phyloP scores from a whole-genome alignment of 2,113 vertebrate genomes.

The Varanus salvator region DNA sequence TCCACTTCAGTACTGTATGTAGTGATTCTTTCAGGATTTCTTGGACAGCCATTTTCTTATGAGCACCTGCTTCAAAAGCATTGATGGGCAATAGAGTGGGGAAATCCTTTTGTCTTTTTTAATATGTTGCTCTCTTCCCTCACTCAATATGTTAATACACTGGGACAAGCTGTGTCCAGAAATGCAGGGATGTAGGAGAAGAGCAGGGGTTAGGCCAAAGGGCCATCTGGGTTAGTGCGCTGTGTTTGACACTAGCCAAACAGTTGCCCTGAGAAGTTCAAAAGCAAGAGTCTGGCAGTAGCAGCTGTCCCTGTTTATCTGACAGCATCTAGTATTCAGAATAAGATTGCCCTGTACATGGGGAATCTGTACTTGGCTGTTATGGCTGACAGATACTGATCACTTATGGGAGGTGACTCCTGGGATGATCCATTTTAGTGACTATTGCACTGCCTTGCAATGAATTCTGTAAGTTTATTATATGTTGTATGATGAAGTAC shows the following conservation, averaged over 20 bases:
- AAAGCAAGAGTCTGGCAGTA: neutral
- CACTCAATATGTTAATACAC: neutral
- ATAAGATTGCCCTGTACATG: neutral
- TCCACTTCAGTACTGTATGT: neutral
- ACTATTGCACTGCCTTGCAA: neutral
- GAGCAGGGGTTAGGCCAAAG: neutral
- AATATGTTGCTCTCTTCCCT: neutral
- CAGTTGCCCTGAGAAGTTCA: neutral
- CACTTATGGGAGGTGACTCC: neutral
- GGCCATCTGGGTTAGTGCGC: neutral
- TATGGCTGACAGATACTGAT: neutral
- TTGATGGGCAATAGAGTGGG: neutral
- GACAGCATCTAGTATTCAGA: neutral
- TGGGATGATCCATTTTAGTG: neutral
- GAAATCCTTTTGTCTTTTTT: neutral
- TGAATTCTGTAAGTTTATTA: neutral
- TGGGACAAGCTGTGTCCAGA: neutral
- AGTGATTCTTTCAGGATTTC: neutral
- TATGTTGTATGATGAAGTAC: neutral
- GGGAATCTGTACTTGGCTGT: no score
- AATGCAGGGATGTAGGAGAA: neutral
- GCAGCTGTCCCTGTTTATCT: neutral
- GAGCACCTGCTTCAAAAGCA: neutral
- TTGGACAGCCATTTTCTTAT: neutral
- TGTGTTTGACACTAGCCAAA: neutral